These are phyloP conservation scores for Pogonocichla stellata DNA, from an alignment of 2,113 vertebrate genomes.

Conservation along the genomic window DNA sequence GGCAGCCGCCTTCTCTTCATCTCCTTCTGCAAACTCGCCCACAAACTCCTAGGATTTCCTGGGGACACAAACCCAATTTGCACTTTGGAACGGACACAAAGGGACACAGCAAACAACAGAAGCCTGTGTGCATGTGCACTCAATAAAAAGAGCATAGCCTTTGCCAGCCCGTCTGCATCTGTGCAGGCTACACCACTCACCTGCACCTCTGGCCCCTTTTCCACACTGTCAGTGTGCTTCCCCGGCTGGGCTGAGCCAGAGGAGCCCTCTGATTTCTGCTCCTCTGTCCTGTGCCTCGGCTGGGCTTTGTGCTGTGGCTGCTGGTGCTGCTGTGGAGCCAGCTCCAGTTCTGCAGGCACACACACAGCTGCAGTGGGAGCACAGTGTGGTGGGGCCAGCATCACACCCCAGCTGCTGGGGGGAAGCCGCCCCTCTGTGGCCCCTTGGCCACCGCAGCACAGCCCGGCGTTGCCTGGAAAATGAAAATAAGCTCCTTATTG, in stretches of 20 bases:
- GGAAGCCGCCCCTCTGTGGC: background rate
- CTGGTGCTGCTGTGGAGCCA: background rate
- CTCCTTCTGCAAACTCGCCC: background rate
- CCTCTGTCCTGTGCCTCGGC: fast-evolving
- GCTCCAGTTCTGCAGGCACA: fast-evolving
- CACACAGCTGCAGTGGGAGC: background rate
- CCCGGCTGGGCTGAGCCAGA: background rate
- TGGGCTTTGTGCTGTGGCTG: background rate
- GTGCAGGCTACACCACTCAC: background rate
- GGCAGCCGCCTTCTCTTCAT: constrained; percentile 1
- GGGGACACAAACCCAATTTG: background rate
- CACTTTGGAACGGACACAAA: background rate
- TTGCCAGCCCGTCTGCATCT: background rate
- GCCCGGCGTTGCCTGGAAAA: background rate
- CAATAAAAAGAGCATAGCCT: background rate
- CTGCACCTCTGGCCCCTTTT: background rate
- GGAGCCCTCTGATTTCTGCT: background rate
- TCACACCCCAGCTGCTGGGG: fast-evolving
- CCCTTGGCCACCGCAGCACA: background rate
- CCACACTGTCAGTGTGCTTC: background rate
- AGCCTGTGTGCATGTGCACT: background rate
- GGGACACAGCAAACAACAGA: background rate
- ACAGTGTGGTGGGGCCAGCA: fast-evolving
- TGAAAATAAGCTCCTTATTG: background rate
- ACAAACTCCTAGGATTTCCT: background rate